Conservation (phyloP, 1,140 invertebrate species). For the Caenorhabditis remanei region DNA sequence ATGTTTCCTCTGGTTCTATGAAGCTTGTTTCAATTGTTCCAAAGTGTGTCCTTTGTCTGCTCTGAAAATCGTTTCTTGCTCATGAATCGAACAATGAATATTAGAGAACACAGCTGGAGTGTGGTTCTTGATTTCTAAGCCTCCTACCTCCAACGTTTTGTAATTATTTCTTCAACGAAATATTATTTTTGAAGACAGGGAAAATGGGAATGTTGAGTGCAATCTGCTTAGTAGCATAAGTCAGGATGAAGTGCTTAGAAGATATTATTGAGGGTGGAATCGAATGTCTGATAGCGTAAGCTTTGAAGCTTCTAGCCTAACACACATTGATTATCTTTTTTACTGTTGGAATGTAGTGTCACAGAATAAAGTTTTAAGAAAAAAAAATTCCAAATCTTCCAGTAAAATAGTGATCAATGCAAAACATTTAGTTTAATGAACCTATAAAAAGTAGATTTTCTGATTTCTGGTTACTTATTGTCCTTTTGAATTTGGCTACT, state of each 20-base stretch:
- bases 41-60: background rate
- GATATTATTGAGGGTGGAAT: too few relatives aligned
- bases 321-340: too few relatives aligned
- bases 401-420: background rate
- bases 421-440: background rate
- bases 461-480: slow-evolving; percentile 4
- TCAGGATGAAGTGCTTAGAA: too few relatives aligned
- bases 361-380: too few relatives aligned
- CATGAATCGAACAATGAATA: slow-evolving; percentile 8
- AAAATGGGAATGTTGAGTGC: too few relatives aligned
- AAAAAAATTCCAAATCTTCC: too few relatives aligned
- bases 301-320: too few relatives aligned
- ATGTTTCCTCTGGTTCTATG: too few relatives aligned
- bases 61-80: slow-evolving; percentile 8
- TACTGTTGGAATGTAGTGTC: too few relatives aligned
- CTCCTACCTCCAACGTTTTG: background rate
- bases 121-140: background rate
- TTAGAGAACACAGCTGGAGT: slow-evolving; percentile 7
- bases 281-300: too few relatives aligned
- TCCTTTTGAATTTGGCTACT: slow-evolving; percentile 27
- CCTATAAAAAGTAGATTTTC: background rate
- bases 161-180: background rate
- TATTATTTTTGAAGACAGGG: background rate
- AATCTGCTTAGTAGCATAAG: too few relatives aligned
- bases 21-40: background rate